phyloP scores from a whole-genome alignment of 1,140 invertebrate species.

The Drosophila melanica region DNA sequence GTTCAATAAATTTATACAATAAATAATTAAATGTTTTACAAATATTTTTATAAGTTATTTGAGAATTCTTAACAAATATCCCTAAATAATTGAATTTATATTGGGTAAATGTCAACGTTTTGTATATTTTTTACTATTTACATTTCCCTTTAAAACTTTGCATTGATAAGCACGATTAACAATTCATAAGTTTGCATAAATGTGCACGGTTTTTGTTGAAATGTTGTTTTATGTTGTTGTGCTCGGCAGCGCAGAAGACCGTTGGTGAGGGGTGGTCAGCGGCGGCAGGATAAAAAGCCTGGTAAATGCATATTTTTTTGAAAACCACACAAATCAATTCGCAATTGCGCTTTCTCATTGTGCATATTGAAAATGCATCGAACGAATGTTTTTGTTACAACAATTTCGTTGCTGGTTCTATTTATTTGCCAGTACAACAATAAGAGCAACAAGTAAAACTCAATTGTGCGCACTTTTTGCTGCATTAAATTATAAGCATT shows the following conservation, averaged over 20 bases:
- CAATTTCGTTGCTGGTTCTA: conserved; percentile 70
- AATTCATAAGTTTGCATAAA: conserved; percentile 57
- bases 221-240: conserved; percentile 33
- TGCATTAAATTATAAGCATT: conserved; percentile 39
- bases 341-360: conserved; percentile 58
- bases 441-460: conserved; percentile 16
- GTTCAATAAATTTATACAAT: no score
- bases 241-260: conserved; percentile 15
- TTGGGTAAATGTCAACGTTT: conserved; percentile 6
- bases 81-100: conserved; percentile 39
- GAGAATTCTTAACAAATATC: not conserved
- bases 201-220: conserved; percentile 44
- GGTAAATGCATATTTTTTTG: conserved; percentile 27
- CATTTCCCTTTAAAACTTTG: conserved; percentile 38
- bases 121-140: conserved; percentile 17
- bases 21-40: no score
- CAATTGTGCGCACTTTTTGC: conserved; percentile 16
- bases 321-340: conserved; percentile 78
- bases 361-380: conserved; percentile 50
- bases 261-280: not conserved
- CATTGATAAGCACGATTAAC: conserved; percentile 57
- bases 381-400: conserved; percentile 59
- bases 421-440: conserved; percentile 57
- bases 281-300: conserved; percentile 19
- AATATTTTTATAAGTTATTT: not conserved